Evolutionary conservation across 2,797 vertebrate genomes (phyloP).

Genomic region (Amphiprion clarkii): DNA sequence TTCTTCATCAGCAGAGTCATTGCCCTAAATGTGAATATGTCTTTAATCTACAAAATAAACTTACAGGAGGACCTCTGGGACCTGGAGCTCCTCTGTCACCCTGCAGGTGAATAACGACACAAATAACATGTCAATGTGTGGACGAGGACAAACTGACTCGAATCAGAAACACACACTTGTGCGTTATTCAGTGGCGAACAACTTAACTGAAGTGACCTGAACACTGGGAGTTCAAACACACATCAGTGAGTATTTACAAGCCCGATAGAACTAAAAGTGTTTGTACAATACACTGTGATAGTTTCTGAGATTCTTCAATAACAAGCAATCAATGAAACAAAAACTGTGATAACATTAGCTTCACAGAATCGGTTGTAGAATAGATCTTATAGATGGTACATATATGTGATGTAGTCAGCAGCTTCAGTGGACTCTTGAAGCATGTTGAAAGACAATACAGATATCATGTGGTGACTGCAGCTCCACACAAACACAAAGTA

Average conservation of each 20-base stretch:
- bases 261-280: too few species aligned
- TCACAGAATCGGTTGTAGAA: not conserved
- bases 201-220: too few species aligned
- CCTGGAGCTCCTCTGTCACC: constrained; percentile 85
- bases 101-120: constrained; percentile 62
- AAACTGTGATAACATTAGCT: not conserved
- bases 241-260: too few species aligned
- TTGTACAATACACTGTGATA: too few species aligned
- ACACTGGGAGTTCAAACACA: too few species aligned
- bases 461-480: constrained; percentile 20
- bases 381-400: too few species aligned
- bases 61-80: constrained; percentile 82
- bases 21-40: not conserved
- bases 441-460: not conserved
- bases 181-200: too few species aligned
- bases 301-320: too few species aligned
- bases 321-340: too few species aligned
- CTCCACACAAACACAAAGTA: constrained; percentile 10
- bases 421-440: not conserved
- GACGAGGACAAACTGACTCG: not conserved
- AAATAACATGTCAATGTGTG: not conserved
- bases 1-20: too few species aligned
- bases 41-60: constrained; percentile 42
- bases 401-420: too few species aligned
- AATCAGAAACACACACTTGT: not conserved